Percentiles rank a stretch among this genome's conserved stretches.
Evolutionary conservation across 2,888 invertebrate species (phyloP).

Genomic region (Lasioglossum vierecki): DNA sequence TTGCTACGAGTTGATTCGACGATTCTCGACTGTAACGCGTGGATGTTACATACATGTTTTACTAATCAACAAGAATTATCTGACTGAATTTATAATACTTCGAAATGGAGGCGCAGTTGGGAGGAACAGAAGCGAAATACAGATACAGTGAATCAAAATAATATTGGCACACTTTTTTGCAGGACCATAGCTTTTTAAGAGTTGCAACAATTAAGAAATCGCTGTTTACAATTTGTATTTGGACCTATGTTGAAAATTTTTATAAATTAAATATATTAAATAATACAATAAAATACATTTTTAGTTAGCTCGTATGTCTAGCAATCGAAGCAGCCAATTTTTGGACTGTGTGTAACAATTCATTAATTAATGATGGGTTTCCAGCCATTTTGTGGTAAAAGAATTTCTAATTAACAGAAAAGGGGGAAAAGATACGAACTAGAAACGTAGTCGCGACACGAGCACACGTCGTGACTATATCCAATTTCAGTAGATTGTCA

Average conservation of each 20-base stretch:
- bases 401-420: background rate
- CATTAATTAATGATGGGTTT: background rate
- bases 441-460: background rate
- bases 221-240: too few relatives aligned
- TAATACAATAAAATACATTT: too few relatives aligned
- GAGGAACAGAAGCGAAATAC: background rate
- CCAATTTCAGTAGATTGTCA: background rate
- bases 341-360: background rate
- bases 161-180: too few relatives aligned
- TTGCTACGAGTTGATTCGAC: background rate
- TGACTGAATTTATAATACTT: background rate
- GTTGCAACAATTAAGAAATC: too few relatives aligned
- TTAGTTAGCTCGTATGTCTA: too few relatives aligned
- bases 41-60: background rate
- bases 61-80: background rate
- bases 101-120: background rate
- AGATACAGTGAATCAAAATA: too few relatives aligned
- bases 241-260: too few relatives aligned
- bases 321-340: background rate
- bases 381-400: background rate
- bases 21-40: background rate
- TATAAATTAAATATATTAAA: too few relatives aligned
- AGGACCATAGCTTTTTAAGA: too few relatives aligned
- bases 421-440: background rate
- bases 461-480: background rate